Conservation (phyloP, 1,140 invertebrate genomes). For the Drosophila sproati region DNA sequence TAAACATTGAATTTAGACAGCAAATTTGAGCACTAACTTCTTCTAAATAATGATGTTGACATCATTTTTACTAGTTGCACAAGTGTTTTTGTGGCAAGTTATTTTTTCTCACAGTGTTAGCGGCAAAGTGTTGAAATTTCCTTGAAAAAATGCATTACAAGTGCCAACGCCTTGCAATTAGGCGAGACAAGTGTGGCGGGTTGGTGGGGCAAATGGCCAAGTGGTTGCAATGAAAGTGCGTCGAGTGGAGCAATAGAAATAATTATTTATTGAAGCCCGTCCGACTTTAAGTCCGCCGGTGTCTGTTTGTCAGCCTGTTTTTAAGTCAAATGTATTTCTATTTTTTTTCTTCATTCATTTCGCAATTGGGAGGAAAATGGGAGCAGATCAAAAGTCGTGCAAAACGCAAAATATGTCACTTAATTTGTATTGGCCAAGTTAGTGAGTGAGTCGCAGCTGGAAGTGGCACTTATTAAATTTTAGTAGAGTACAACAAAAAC, state of each 20-base stretch:
- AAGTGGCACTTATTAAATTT: conserved; percentile 18
- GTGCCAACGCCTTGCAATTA: conserved; percentile 49
- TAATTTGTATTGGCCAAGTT: conserved; percentile 49
- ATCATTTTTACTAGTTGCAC: too few relatives aligned
- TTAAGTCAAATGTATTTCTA: conserved; percentile 30
- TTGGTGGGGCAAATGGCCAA: background rate
- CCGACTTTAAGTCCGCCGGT: conserved; percentile 16
- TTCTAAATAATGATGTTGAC: too few relatives aligned
- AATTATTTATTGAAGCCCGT: conserved; percentile 64
- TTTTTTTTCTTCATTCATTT: conserved; percentile 45
- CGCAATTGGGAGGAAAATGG: conserved; percentile 61
- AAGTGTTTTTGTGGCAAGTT: too few relatives aligned
- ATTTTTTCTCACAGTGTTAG: conserved; percentile 17
- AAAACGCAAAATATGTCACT: conserved; percentile 54
- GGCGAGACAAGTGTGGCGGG: conserved; percentile 14
- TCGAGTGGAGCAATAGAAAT: conserved; percentile 54
- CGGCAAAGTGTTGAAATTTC: conserved; percentile 43
- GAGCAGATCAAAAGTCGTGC: conserved; percentile 50
- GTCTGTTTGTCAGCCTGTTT: background rate
- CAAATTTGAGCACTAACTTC: too few relatives aligned
- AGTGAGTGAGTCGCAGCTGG: conserved; percentile 1
- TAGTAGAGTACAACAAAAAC: conserved; percentile 4
- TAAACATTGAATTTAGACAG: too few relatives aligned
- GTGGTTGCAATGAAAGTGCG: conserved; percentile 19
- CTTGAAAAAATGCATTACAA: conserved; percentile 39